Evolutionary conservation across 2,888 invertebrate species (phyloP).

Genomic region (Scrobipalpa costella): DNA sequence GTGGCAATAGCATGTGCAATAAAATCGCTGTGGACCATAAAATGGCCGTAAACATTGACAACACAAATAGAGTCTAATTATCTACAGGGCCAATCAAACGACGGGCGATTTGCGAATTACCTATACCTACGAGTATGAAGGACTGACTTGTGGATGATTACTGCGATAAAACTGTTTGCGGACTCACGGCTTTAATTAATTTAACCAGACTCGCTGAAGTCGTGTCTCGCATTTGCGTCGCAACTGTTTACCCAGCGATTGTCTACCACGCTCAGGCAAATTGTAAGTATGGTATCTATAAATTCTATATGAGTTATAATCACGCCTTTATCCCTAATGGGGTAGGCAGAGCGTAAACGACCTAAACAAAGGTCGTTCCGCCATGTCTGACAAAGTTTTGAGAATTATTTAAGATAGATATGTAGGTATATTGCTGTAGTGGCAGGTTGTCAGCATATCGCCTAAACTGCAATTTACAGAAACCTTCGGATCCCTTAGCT

Average conservation of each 20-base stretch:
- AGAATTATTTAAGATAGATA: no score
- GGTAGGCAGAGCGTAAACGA: no score
- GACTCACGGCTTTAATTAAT: slow-evolving; percentile 61
- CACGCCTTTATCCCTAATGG: no score
- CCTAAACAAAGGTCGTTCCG: no score
- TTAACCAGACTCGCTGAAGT: slow-evolving; percentile 40
- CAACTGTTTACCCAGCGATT: neutral
- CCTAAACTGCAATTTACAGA: no score
- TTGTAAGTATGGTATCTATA: no score
- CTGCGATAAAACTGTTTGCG: slow-evolving; percentile 72
- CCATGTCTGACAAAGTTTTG: no score
- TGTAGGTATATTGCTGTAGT: no score
- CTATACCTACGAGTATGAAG: slow-evolving; percentile 57
- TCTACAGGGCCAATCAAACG: slow-evolving; percentile 67
- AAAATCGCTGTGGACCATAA: slow-evolving; percentile 73
- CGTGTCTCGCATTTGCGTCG: slow-evolving; percentile 24
- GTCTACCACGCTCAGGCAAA: no score
- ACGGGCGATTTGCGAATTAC: slow-evolving; percentile 58
- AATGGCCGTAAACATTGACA: slow-evolving; percentile 77
- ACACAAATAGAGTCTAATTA: slow-evolving; percentile 77
- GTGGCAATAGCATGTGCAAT: slow-evolving; percentile 72
- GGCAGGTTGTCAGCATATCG: no score
- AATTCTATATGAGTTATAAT: no score
- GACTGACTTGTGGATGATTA: slow-evolving; percentile 60
- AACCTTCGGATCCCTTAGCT: no score